Conservation (phyloP, 2,113 vertebrate genomes). For the Ptilonorhynchus violaceus region DNA sequence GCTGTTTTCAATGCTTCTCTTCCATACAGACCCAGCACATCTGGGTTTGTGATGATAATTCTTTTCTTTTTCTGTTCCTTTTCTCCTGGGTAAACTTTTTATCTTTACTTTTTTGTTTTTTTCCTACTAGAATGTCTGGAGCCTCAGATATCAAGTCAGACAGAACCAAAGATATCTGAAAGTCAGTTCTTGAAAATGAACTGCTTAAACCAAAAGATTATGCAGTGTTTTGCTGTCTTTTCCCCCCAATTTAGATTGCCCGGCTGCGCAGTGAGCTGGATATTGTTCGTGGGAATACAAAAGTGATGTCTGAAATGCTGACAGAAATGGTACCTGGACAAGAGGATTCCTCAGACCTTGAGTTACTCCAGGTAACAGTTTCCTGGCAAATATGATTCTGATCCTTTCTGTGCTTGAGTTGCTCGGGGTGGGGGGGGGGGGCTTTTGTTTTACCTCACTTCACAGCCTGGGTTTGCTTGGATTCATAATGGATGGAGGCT, state of each 20-base stretch:
- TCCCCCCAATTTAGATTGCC: constrained; percentile 78
- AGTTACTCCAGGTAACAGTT: constrained; percentile 86
- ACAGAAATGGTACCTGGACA: constrained; percentile 98
- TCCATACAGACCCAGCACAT: neutral
- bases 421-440: neutral
- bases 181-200: neutral
- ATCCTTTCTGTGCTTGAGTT: neutral
- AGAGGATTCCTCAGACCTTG: constrained; percentile 94
- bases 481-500: neutral
- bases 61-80: neutral
- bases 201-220: neutral
- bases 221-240: neutral
- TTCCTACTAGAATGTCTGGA: neutral
- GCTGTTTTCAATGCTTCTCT: neutral
- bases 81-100: neutral
- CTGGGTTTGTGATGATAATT: neutral
- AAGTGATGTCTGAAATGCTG: constrained; percentile 99
- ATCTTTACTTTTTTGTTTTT: neutral
- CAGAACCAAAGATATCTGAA: neutral
- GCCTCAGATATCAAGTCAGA: neutral
- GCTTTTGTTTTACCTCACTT: neutral
- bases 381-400: neutral
- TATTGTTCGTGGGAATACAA: constrained; percentile 94
- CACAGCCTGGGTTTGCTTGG: neutral
- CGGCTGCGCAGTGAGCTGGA: constrained; percentile 94